phyloP scores from a whole-genome alignment of 2,888 invertebrate genomes.

The Drosophila acutilabella region DNA sequence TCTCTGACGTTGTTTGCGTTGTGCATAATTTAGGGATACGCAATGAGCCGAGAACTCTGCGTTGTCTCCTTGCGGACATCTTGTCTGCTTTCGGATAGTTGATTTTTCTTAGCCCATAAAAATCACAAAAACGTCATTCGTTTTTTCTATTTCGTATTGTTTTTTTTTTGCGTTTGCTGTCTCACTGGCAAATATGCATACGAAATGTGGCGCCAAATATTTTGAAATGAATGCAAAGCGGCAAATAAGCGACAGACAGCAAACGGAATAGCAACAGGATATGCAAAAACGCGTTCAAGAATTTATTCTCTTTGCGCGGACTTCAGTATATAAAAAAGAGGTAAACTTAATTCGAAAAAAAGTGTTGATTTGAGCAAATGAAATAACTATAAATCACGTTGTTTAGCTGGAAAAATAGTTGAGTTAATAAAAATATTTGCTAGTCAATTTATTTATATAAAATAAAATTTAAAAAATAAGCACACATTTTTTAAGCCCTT shows the following conservation, averaged over 20 bases:
- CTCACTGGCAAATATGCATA: conserved; percentile 58
- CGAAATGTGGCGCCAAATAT: conserved; percentile 72
- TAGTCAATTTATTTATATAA: too few relatives aligned
- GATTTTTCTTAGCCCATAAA: conserved; percentile 58
- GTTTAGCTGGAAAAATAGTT: neutral
- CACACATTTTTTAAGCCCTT: too few relatives aligned
- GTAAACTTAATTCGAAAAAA: conserved; percentile 7
- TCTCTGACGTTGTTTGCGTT: conserved; percentile 36
- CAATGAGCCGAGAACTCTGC: conserved; percentile 62
- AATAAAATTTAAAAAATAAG: too few relatives aligned
- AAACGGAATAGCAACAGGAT: conserved; percentile 49
- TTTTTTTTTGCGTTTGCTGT: conserved; percentile 26
- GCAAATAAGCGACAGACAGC: conserved; percentile 63
- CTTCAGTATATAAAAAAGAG: conserved; percentile 16
- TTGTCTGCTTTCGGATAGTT: conserved; percentile 59
- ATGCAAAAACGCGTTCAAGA: conserved; percentile 57
- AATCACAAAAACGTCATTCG: conserved; percentile 55
- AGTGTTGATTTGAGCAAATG: neutral
- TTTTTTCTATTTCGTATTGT: conserved; percentile 30
- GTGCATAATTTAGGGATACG: conserved; percentile 74
- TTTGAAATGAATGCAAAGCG: conserved; percentile 74
- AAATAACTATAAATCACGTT: conserved; percentile 1
- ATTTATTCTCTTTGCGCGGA: conserved; percentile 27
- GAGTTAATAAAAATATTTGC: neutral
- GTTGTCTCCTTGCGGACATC: conserved; percentile 58